Evolutionary conservation across 1,140 invertebrate genomes (phyloP).

Genomic region (Aleiodes sp.): DNA sequence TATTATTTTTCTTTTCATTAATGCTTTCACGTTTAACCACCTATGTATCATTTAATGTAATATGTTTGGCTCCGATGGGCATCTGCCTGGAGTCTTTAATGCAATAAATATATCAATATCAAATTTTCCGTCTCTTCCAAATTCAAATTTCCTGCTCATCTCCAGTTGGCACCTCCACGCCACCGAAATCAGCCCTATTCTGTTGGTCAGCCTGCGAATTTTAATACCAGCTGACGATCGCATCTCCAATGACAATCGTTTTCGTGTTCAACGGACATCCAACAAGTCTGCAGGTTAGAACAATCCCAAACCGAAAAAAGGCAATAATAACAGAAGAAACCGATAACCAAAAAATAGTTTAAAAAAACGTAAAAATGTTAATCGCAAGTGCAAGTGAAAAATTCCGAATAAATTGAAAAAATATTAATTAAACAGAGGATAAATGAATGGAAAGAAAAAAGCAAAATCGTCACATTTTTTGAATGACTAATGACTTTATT

Average conservation of each 20-base stretch:
- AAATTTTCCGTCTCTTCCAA: not conserved
- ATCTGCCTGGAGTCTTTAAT: too few relatives aligned
- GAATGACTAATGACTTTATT: not conserved
- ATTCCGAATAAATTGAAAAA: not conserved
- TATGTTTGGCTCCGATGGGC: too few relatives aligned
- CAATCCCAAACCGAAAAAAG: too few relatives aligned
- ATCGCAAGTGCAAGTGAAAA: not conserved
- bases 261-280: slow-evolving; percentile 42
- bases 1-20: too few relatives aligned
- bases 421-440: not conserved
- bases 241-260: slow-evolving; percentile 52
- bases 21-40: too few relatives aligned
- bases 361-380: not conserved
- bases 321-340: not conserved
- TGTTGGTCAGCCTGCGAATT: not conserved
- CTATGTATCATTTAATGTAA: too few relatives aligned
- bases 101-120: not conserved
- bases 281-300: slow-evolving; percentile 12
- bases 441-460: not conserved
- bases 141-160: not conserved
- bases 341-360: not conserved
- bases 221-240: slow-evolving; percentile 22
- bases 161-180: not conserved
- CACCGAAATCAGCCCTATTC: not conserved
- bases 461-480: not conserved